Conservation (phyloP, 2,797 vertebrate species). For the Thunnus albacares region DNA sequence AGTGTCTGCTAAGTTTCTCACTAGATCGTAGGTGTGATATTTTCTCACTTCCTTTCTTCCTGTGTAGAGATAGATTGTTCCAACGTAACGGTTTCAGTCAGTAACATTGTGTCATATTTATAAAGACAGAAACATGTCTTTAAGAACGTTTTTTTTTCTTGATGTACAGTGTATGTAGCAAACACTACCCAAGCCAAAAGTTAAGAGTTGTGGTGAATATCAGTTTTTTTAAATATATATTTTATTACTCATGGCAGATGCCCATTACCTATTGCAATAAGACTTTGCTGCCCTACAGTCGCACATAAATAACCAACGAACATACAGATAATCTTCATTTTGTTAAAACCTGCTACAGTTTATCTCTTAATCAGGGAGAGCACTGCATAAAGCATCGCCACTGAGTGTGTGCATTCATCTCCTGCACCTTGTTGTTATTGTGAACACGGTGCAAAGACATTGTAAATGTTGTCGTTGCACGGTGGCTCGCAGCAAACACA, state of each 20-base stretch:
- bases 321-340: conserved; percentile 49
- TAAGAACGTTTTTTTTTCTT: conserved; percentile 44
- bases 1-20: conserved; percentile 44
- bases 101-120: conserved; percentile 65
- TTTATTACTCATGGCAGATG: conserved; percentile 77
- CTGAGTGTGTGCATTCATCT: conserved; percentile 72
- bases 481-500: background rate
- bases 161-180: conserved; percentile 81
- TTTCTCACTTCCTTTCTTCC: conserved; percentile 25
- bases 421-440: conserved; percentile 28
- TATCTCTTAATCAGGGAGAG: conserved; percentile 70
- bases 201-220: conserved; percentile 68
- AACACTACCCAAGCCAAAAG: conserved; percentile 85
- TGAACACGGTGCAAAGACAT: conserved; percentile 38
- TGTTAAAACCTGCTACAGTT: conserved; percentile 60
- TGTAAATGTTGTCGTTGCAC: conserved; percentile 36
- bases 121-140: conserved; percentile 59
- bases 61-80: conserved; percentile 24
- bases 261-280: conserved; percentile 79
- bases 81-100: conserved; percentile 45
- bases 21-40: conserved; percentile 14
- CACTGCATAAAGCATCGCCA: conserved; percentile 69
- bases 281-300: conserved; percentile 66
- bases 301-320: conserved; percentile 57
- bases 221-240: conserved; percentile 66